Base-by-base conservation (phyloP, 2,888 invertebrate genomes). In the Limnephilus auricula region DNA sequence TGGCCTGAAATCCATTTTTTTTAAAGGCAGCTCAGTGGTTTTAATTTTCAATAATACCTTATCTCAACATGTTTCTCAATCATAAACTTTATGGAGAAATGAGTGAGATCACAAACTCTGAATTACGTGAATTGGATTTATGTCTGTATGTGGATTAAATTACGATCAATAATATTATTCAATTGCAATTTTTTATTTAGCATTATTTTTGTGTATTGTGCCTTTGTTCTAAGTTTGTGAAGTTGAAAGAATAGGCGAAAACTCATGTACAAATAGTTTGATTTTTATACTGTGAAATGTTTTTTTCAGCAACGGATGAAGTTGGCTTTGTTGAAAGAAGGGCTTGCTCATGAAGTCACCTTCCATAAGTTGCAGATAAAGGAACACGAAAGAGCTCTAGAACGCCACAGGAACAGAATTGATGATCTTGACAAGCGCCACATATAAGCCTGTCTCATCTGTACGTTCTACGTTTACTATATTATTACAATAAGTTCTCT, bases 321-420 rank as follows among this genome's bases (percentile, higher is more conserved):
- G 94, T 94, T 99, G 89, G 94, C 96, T 4, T 96, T 97, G 93
- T 94, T 99, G 93, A 98, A 98, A 94, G 95, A 95, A 12, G 97
- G 97, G 93, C 96, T 98, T 93, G 96, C 97, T 93, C 15, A 83
- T 10, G 98, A 98, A 95, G 98, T 98, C 86, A 95, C 96, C 82
- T 98, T 98, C 95, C 98, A 98, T 94, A 97, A 98, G 95, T 97
- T 98, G 93, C 98, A 98, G 95, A 98, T 99, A 94, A 97, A 98
- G 94, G 97, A 98, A 93, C 98, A 98, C 94, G 97, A 98, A 94
- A 98, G 98, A 93, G 98, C 98, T 25, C 98, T 99, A 94, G 95
- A 96, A 92, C 98, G 98, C 92, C 98, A 98, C 94, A 97, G 98
- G 95, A 94, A 96, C 83, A 96, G 96, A 94, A 96, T 97, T 9